These are phyloP conservation scores for Melanotaenia parkinsoni DNA, from an alignment of 2,797 vertebrate genomes.

Conservation along the genomic window DNA sequence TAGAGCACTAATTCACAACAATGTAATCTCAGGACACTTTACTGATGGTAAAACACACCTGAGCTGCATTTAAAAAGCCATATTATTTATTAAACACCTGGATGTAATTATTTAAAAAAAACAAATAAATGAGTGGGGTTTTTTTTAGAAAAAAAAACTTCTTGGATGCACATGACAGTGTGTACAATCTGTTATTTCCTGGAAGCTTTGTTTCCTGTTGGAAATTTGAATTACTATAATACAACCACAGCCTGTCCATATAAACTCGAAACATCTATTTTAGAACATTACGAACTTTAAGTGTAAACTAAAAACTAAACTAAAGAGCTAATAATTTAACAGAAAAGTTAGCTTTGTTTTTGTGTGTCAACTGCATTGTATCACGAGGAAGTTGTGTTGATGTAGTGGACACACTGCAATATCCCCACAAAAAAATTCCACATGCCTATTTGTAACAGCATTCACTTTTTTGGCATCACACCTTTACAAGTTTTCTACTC, in stretches of 20 bases:
- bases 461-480: slow-evolving; percentile 28
- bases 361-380: neutral
- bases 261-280: neutral
- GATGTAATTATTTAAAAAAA: neutral
- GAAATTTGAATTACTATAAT: neutral
- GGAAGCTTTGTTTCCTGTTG: neutral
- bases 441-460: slow-evolving; percentile 56
- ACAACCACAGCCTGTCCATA: neutral
- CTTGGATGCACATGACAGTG: neutral
- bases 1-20: too few relatives aligned
- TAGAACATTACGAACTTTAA: neutral
- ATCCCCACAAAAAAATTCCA: slow-evolving; percentile 42
- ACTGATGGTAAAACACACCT: neutral
- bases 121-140: neutral
- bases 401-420: slow-evolving; percentile 11
- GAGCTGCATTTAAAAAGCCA: neutral
- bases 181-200: neutral
- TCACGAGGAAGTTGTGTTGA: neutral
- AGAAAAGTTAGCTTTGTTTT: neutral
- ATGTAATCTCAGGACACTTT: too few relatives aligned
- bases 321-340: neutral
- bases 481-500: slow-evolving; percentile 40
- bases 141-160: neutral
- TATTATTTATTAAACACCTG: neutral
- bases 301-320: neutral